phyloP scores from a whole-genome alignment of 2,113 vertebrate species.

The Ascaphus truei region DNA sequence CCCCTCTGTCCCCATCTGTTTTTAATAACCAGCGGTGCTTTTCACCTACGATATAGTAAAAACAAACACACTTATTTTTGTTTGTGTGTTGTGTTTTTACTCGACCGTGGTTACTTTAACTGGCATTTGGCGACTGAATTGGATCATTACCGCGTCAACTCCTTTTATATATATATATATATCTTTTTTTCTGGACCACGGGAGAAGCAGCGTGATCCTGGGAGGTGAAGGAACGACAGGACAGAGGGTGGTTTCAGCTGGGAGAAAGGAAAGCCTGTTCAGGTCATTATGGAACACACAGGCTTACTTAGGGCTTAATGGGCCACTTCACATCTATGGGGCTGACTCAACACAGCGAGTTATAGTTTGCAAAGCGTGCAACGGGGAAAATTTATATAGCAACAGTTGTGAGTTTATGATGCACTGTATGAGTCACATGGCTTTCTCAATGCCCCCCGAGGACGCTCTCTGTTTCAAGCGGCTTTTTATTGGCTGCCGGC shows the following conservation, averaged over 20 bases:
- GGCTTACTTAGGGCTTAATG: constrained; percentile 31
- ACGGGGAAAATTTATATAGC: constrained; percentile 19
- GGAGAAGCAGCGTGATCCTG: neutral
- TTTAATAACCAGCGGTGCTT: no score
- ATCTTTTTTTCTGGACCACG: constrained; percentile 2
- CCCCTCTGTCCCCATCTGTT: no score
- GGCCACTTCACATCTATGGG: constrained; percentile 33
- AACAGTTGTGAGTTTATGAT: constrained; percentile 24
- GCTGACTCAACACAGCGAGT: constrained; percentile 18
- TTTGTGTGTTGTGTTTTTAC: no score
- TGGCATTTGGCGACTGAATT: constrained; percentile 19
- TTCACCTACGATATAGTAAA: no score
- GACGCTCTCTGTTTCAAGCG: neutral
- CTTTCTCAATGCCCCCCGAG: constrained; percentile 26
- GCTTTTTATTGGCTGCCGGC: constrained; percentile 30
- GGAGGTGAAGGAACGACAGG: neutral
- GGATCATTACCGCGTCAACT: constrained; percentile 24
- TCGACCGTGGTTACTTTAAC: constrained; percentile 17
- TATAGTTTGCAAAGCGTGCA: constrained; percentile 26
- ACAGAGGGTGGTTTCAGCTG: constrained; percentile 27
- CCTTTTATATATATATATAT: no score
- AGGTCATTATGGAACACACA: constrained; percentile 30
- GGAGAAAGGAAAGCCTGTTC: constrained; percentile 27
- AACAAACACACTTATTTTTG: constrained; percentile 8
- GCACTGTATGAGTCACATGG: constrained; percentile 6